Percentiles rank a stretch among this genome's conserved stretches.
phyloP scores from a whole-genome alignment of 2,888 invertebrate species.

The Cephonodes hylas region DNA sequence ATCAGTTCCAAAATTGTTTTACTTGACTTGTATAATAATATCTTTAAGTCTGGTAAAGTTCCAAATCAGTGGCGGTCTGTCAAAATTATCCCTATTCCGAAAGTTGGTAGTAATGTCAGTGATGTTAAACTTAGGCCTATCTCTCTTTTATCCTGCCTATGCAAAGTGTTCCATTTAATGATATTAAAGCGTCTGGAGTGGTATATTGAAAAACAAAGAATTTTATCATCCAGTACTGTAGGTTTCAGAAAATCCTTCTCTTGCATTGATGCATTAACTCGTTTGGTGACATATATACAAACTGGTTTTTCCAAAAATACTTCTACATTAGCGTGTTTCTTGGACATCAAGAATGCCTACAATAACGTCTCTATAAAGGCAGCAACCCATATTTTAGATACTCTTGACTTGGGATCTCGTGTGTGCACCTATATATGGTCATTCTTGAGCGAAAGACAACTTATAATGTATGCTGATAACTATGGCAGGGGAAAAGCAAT shows the following conservation, averaged over 20 bases:
- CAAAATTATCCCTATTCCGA: no score
- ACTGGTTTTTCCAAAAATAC: neutral
- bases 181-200: neutral
- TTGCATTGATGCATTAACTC: neutral
- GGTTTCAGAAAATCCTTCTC: neutral
- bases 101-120: neutral
- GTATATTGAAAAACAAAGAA: neutral
- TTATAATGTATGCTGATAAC: neutral
- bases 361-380: neutral
- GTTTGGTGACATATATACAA: neutral
- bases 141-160: neutral
- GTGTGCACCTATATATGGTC: neutral
- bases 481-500: neutral
- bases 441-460: neutral
- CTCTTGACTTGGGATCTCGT: neutral
- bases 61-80: no score
- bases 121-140: slow-evolving; percentile 13
- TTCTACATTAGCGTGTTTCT: no score
- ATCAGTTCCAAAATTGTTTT: no score
- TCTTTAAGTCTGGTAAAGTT: no score
- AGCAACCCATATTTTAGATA: neutral
- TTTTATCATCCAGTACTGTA: neutral
- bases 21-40: no score
- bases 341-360: no score
- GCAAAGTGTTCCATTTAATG: neutral